Percentiles rank a stretch among this genome's conserved stretches.
phyloP scores from a whole-genome alignment of 2,113 vertebrate species.

The Forbesichthys papilliferus region DNA sequence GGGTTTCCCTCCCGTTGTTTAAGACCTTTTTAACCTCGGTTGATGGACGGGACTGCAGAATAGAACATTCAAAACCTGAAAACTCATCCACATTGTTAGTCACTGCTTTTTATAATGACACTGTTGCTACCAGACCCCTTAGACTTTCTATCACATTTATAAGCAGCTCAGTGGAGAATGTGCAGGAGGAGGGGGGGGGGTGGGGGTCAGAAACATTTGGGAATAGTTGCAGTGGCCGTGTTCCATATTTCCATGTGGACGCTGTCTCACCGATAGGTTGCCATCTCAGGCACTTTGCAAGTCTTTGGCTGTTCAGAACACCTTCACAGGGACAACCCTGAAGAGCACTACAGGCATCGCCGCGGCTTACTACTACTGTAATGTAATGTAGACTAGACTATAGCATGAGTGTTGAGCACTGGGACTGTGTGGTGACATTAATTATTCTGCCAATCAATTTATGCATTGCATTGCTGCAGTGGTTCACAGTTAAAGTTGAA shows the following conservation, averaged over 20 bases:
- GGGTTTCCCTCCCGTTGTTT: neutral
- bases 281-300: constrained; percentile 74
- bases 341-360: constrained; percentile 64
- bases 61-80: constrained; percentile 7
- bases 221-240: neutral
- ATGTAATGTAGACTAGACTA: constrained; percentile 1
- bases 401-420: constrained; percentile 2
- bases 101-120: constrained; percentile 20
- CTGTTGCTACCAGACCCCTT: neutral
- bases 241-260: constrained; percentile 5
- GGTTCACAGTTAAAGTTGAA: constrained; percentile 51
- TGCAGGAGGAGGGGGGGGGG: too few relatives aligned
- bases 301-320: constrained; percentile 70
- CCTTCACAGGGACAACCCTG: constrained; percentile 49
- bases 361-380: constrained; percentile 26
- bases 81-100: constrained; percentile 12
- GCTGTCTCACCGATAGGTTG: constrained; percentile 47
- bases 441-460: constrained; percentile 23
- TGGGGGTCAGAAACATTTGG: too few relatives aligned
- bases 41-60: constrained; percentile 11
- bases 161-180: neutral
- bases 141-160: constrained; percentile 32
- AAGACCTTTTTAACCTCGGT: neutral
- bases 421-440: constrained; percentile 22
- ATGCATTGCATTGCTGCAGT: constrained; percentile 30